Conservation (phyloP, 2,888 invertebrate genomes). For the Pseudanteris insignis region DNA sequence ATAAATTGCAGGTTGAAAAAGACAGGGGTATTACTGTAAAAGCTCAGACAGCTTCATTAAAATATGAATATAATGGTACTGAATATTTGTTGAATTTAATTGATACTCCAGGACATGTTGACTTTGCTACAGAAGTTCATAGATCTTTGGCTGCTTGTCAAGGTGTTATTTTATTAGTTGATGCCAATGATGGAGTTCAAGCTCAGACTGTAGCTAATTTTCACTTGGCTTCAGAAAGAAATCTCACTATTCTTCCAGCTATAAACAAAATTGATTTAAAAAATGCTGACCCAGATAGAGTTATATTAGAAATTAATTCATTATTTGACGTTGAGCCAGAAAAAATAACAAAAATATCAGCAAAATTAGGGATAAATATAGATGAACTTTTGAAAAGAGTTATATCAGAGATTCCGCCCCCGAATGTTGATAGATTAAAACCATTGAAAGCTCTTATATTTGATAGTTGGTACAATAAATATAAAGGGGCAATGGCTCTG, state of each 20-base stretch:
- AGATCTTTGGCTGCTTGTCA: conserved; percentile 92
- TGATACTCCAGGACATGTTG: conserved; percentile 98
- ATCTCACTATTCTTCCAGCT: conserved; percentile 87
- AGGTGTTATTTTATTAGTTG: conserved; percentile 93
- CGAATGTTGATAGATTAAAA: conserved; percentile 70
- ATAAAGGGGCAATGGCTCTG: conserved; percentile 81
- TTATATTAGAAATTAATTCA: conserved; percentile 79
- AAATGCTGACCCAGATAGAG: conserved; percentile 85
- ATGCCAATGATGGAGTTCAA: conserved; percentile 95
- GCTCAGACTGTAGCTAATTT: conserved; percentile 99
- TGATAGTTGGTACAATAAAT: conserved; percentile 94
- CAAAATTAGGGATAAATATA: conserved; percentile 89
- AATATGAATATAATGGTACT: conserved; percentile 75
- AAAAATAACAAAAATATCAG: conserved; percentile 84
- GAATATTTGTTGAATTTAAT: conserved; percentile 91
- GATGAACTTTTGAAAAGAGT: conserved; percentile 80
- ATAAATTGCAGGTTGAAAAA: conserved; percentile 86
- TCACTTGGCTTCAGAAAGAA: conserved; percentile 84
- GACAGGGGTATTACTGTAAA: conserved; percentile 99
- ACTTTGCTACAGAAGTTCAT: conserved; percentile 95
- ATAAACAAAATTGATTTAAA: conserved; percentile 97
- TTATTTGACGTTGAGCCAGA: conserved; percentile 83
- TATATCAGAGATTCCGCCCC: conserved; percentile 81
- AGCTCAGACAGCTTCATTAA: conserved; percentile 92
- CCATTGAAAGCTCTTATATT: conserved; percentile 85